Evolutionary conservation across 2,113 vertebrate species (phyloP).

Genomic region (Mustelus asterias): DNA sequence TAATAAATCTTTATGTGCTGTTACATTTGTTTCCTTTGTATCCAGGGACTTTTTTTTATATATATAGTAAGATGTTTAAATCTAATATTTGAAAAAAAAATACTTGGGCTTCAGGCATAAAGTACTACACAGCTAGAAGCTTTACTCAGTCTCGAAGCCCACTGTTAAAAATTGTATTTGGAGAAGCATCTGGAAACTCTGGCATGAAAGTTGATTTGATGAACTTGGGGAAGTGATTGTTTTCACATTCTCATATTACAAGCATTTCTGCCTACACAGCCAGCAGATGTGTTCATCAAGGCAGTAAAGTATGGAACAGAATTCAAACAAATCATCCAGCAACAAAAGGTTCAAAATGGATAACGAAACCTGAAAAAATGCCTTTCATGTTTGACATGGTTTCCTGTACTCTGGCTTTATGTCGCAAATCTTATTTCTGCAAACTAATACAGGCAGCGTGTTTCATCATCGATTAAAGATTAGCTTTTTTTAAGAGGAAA

Average conservation of each 20-base stretch:
- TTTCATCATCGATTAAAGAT: not conserved
- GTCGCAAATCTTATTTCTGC: not conserved
- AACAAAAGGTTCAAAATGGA: conserved; percentile 31
- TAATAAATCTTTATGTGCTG: conserved; percentile 17
- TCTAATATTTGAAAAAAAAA: not conserved
- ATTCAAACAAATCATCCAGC: conserved; percentile 5
- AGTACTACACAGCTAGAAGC: not conserved
- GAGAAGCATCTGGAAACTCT: conserved; percentile 25
- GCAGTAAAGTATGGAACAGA: not conserved
- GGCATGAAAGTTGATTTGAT: conserved; percentile 33
- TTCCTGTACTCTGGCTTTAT: not conserved
- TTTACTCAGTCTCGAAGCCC: not conserved
- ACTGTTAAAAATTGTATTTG: conserved; percentile 15
- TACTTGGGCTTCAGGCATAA: not conserved
- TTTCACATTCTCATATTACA: conserved; percentile 37
- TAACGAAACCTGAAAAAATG: conserved; percentile 7
- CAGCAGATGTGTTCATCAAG: conserved; percentile 35
- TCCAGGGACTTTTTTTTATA: not conserved
- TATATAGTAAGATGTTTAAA: not conserved
- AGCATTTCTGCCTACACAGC: conserved; percentile 14
- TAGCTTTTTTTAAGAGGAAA: not conserved
- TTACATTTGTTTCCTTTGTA: conserved; percentile 19
- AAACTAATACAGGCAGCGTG: not conserved
- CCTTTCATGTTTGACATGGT: not conserved
- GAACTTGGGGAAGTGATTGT: conserved; percentile 33